Percentiles rank a stretch among this genome's conserved stretches.
phyloP scores from a whole-genome alignment of 2,797 vertebrate genomes.

The Paramormyrops hopkinsi region DNA sequence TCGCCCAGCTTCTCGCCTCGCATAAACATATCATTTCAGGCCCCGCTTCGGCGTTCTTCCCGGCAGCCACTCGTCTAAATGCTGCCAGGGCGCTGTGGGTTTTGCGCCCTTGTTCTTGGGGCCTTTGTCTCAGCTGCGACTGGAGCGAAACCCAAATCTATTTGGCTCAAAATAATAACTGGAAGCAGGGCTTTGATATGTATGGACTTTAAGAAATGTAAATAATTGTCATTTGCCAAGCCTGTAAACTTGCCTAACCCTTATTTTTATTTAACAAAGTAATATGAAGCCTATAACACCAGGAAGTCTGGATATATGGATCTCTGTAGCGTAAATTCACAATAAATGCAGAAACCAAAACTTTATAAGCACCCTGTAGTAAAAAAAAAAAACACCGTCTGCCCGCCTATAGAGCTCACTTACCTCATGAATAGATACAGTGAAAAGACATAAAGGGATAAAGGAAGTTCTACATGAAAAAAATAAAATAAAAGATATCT shows the following conservation, averaged over 20 bases:
- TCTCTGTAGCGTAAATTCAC: background rate
- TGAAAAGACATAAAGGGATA: constrained; percentile 9
- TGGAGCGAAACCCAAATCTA: background rate
- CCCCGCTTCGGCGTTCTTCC: background rate
- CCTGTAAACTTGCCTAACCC: background rate
- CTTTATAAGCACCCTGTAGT: background rate
- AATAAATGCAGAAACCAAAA: background rate
- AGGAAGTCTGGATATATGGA: background rate
- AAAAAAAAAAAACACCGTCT: background rate
- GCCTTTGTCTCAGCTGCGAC: background rate
- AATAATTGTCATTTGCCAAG: background rate
- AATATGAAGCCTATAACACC: background rate
- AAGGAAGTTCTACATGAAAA: background rate
- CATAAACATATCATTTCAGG: background rate
- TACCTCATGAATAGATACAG: background rate
- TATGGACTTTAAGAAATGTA: background rate
- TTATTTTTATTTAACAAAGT: background rate
- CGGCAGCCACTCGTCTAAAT: background rate
- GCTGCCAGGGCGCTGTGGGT: background rate
- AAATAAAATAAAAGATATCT: background rate
- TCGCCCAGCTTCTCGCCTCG: background rate
- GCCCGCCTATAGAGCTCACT: background rate
- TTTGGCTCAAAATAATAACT: constrained; percentile 12
- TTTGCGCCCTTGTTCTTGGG: background rate
- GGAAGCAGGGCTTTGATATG: background rate